Base-by-base conservation (phyloP, 1,140 invertebrate genomes). In the Saccostrea echinata region DNA sequence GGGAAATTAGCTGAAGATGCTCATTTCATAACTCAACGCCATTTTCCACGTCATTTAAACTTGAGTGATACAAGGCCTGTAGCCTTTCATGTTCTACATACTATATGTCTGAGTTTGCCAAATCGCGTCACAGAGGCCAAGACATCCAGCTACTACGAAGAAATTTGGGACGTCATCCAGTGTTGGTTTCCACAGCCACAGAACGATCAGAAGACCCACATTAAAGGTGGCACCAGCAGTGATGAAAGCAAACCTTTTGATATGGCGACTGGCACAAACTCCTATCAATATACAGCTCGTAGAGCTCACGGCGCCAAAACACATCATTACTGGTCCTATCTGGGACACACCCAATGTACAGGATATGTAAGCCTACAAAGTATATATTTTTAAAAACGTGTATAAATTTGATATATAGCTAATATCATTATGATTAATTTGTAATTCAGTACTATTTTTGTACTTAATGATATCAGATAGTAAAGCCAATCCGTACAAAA, bases 71-170 rank as follows among this genome's bases (percentile, higher is more conserved):
- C 51, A 35, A 85, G 9, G 43, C 51, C 18, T 12, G 3, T 3
- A 4, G 51, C 43, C 21, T 21, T 24, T 9, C n/a, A 51, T 16
- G 18, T 52, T 84, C 13, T 85, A 92, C 95, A 93, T 93, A 95
- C 95, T 95, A 86, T 95, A 94, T 4, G 93, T 95, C 86, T 95
- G 93, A 0, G 95, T 95, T 88, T 95, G 94, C 95, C 95, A 95
- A 18, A 95, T 95, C 43, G 95, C 94, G 86, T 95, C 94, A 90
- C 95, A 95, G 1, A 95, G 90, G 3, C 95, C 95, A 87, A 95
- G 92, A 88, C 94, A 95, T 9, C 92, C 94, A 27, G 95, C 92
- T 6, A 95, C 93, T 18, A 95, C 95, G 88, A 95, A 95, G 90
- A 95, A 95, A 83, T 95, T 94, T 9, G 95, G 94, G 3, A 95